Evolutionary conservation across 2,797 vertebrate species (phyloP), one percentile per base, ranked within the genome.

Genomic region (Zenarchopterus dispar): DNA sequence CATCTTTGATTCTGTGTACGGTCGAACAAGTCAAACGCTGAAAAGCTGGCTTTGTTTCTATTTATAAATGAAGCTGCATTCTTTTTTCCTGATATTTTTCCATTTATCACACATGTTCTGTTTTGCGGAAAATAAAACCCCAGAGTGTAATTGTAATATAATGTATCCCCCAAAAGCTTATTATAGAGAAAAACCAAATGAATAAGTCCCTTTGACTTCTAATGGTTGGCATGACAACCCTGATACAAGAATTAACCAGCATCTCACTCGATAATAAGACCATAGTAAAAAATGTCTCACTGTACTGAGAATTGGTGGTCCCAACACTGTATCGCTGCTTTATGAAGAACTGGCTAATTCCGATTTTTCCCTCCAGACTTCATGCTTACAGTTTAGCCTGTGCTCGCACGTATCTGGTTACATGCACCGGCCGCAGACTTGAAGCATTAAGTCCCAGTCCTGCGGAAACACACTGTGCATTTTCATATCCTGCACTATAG

Each of bases 161-260:
- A 44, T 36, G 31, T 64, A 72, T 51, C 66, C 50, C 48, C 48
- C 41, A n/a, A 49, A 63, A 67, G 57, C 70, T 48, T 71, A 66
- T 72, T 78, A 62, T 55, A 59, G 56, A 43, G 59, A 56, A 73
- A 67, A 75, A 64, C 24, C 10, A 77, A 73, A 83, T 61, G 21
- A 62, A 70, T 54, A 47, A 66, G 39, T 70, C 73, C 51, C 48
- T 73, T 67, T 80, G 48, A 70, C 46, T 67, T 70, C 10, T 54
- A 55, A 57, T 54, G 56, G 82, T 87, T 79, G 82, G 80, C 80
- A 81, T 84, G 85, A 82, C 84, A 87, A 85, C 86, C 56, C 57
- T 69, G 46, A 68, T 75, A 82, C 56, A 62, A 49, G 39, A 68
- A 55, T 28, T 61, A 45, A 53, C 24, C 23, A 74, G 56, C 71